Evolutionary conservation across 2,797 vertebrate species (phyloP), one percentile per base, ranked within the genome.

Genomic region (Rachycentron canadum): DNA sequence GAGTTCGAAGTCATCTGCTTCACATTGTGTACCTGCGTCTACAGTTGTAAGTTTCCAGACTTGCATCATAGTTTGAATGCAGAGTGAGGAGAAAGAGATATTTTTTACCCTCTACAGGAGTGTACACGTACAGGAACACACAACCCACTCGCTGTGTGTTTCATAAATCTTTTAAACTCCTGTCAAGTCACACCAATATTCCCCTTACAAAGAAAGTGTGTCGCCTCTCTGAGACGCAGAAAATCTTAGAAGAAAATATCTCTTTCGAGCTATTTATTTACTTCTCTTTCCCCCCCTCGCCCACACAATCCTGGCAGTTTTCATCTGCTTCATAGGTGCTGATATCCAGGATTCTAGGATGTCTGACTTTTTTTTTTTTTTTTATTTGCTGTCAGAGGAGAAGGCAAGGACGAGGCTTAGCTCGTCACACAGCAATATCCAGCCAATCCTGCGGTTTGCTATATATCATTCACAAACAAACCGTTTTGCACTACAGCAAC

Each of bases 161-260:
- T 88, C 89, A 91, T 92, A 87, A 92, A 91, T 93, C 89, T 93
- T 93, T 91, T 91, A 92, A 91, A 92, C 81, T 90, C 84, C 86
- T 89, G 86, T 93, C 88, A 89, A 90, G 87, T 91, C 84, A 69
- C 79, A 79, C 84, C 86, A 69, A 86, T 86, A 81, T 79, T 84
- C 69, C 76, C 69, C 80, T 82, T 62, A 83, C 88, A 88, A 89
- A 91, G 85, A 75, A 91, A 90, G 65, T 82, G 85, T 86, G 87
- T 89, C 75, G 76, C 85, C 88, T 87, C 81, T 83, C 77, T 21
- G 83, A 90, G 81, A 87, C 60, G 56, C 70, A 68, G 66, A 77
- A 74, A 81, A 83, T 69, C 79, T 88, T 60, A 56, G 85, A 84
- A 88, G 85, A 89, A 89, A 92, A 85, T 82, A 79, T 88, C 41